These are phyloP conservation scores for Diplazon laetatorius DNA, from an alignment of 2,888 invertebrate genomes.

Conservation along the genomic window DNA sequence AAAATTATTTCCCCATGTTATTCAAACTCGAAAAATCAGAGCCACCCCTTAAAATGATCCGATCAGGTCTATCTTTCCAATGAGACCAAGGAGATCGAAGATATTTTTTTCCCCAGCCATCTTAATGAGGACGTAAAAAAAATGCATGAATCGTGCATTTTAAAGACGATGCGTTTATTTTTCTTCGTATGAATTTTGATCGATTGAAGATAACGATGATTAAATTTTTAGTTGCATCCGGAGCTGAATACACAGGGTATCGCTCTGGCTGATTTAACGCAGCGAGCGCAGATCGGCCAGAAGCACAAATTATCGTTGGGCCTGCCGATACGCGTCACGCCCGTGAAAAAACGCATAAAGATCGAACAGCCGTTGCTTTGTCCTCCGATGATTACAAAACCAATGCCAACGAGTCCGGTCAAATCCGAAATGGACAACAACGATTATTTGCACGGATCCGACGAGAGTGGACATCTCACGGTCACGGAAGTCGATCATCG, in stretches of 20 bases:
- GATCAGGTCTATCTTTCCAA: no score
- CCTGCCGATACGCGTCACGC: slow-evolving; percentile 83
- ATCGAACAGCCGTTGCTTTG: slow-evolving; percentile 75
- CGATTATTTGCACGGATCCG: slow-evolving; percentile 77
- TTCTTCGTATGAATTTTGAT: no score
- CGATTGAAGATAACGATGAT: not conserved
- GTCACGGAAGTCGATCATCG: slow-evolving; percentile 73
- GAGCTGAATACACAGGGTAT: slow-evolving; percentile 91
- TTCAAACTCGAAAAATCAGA: no score
- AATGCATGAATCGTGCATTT: no score
- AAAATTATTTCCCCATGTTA: no score
- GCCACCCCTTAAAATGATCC: no score
- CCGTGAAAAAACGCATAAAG: slow-evolving; percentile 81
- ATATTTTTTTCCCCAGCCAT: no score
- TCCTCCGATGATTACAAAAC: slow-evolving; percentile 74
- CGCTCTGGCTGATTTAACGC: slow-evolving; percentile 88
- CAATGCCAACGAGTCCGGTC: slow-evolving; percentile 62
- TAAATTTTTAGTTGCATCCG: slow-evolving; percentile 85
- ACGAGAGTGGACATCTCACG: slow-evolving; percentile 74
- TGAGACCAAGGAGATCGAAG: no score
- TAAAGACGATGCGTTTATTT: no score
- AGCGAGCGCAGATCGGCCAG: slow-evolving; percentile 82
- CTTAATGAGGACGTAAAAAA: no score
- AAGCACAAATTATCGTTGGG: slow-evolving; percentile 84
- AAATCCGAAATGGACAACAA: slow-evolving; percentile 77